Base-by-base conservation (phyloP, 1,140 invertebrate species). In the Drosophila bifasciata region DNA sequence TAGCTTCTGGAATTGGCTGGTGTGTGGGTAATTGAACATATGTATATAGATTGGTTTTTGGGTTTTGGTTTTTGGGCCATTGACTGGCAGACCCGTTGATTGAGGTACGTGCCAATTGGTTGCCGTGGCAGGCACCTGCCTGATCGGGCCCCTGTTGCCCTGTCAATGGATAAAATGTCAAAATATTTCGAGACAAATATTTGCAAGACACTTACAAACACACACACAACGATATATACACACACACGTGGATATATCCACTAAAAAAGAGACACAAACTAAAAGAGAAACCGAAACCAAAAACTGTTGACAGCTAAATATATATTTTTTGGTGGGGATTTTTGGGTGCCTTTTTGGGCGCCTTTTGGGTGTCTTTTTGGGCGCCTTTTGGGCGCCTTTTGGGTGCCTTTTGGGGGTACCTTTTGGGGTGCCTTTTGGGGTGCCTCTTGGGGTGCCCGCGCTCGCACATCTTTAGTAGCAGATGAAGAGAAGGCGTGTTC, bases 91-190 rank as follows among this genome's bases (percentile, higher is more conserved):
- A 51, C 63, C 17, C 71, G 40, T 51, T 79, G 79, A 84, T 83
- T 83, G 70, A 63, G 61, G 66, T 84, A 84, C 79, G 70, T 83
- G 79, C 68, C 62, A 43, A 84, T 79, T 70, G 75, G 21, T 46
- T 46, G 66, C 17, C 46, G 41, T 55, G 51, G 39, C 57, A 58
- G 59, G 48, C 48, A 5, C 23, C 16, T 32, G 60, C 55, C 52
- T 63, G 48, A 40, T 67, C 36, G 41, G 44, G 19, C 41, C 21
- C 9, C 43, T 21, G 19, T 21, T 13, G 15, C 5, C 48, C 51
- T 46, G 17, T 17, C 60, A 59, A 50, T 64, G 59, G 59, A 53
- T 61, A 66, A 59, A 78, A 66, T 71, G 53, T n/a, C 58, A 45
- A 55, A 63, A 62, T 62, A 55, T 58, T 58, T 61, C 8, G 19